Conservation (phyloP, 53 echinoderm and acorn worm genomes). For the Holothuria scabra region DNA sequence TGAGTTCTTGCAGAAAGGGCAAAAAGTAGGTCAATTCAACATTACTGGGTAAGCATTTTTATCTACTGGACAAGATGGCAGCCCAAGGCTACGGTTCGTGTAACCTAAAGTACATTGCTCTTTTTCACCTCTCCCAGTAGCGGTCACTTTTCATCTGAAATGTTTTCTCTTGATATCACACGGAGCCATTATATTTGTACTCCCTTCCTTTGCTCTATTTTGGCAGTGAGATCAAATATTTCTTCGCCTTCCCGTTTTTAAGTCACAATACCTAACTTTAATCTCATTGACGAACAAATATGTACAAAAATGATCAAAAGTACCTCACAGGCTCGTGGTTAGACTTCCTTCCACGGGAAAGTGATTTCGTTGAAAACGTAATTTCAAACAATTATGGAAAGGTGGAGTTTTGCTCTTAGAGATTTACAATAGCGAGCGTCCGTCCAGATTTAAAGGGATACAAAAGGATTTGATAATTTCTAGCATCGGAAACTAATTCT, state of each 20-base stretch:
- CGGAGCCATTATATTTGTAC: conserved; percentile 7
- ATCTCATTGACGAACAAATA: conserved; percentile 42
- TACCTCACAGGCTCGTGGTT: conserved; percentile 23
- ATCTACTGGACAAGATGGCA: no score
- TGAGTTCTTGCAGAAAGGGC: no score
- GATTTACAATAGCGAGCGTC: no score
- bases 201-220: background rate
- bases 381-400: conserved; percentile 28
- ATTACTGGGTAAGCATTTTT: no score
- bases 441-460: no score
- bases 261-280: conserved; percentile 35
- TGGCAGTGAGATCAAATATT: conserved; percentile 26
- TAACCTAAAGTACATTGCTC: conserved; percentile 28
- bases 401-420: no score
- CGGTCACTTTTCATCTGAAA: background rate
- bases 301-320: conserved; percentile 36
- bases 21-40: no score
- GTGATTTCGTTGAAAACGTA: conserved; percentile 18
- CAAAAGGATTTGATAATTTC: no score
- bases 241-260: conserved; percentile 23
- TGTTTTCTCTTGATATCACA: background rate
- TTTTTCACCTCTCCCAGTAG: background rate
- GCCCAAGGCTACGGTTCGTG: background rate
- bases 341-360: conserved; percentile 1
- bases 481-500: no score